Evolutionary conservation across 2,888 invertebrate species (phyloP).

Genomic region (Callyntrura guangdongensis): DNA sequence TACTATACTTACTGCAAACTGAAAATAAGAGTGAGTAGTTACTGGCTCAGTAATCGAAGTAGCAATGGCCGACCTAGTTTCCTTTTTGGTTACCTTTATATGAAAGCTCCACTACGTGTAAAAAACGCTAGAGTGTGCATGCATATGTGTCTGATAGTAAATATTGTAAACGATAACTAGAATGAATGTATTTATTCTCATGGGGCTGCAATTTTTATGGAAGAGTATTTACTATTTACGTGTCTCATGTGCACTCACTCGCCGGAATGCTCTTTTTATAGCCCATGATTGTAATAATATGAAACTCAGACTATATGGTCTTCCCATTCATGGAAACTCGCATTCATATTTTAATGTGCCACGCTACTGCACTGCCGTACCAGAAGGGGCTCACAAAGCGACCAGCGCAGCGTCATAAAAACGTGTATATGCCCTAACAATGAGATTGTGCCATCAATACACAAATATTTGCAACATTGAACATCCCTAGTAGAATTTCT

Average conservation of each 20-base stretch:
- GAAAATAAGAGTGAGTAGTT: constrained; percentile 63
- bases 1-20: constrained; percentile 12
- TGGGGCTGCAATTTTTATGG: constrained; percentile 35
- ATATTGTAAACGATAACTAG: neutral
- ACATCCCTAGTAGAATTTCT: no score
- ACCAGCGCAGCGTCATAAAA: no score
- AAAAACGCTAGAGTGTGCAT: neutral
- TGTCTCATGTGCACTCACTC: neutral
- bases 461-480: no score
- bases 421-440: no score
- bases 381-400: no score
- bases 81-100: constrained; percentile 69
- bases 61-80: constrained; percentile 70
- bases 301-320: neutral
- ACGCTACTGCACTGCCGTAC: neutral
- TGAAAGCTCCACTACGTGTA: constrained; percentile 38
- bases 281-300: neutral
- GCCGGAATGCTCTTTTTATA: neutral
- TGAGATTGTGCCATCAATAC: no score
- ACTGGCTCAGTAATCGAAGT: constrained; percentile 60
- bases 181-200: constrained; percentile 7
- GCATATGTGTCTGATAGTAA: neutral
- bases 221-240: constrained; percentile 22
- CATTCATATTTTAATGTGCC: neutral
- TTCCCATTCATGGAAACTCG: constrained; percentile 16